A percentile compares a stretch with the other conserved stretches of the same genome.
phyloP scores from a whole-genome alignment of 2,888 invertebrate species.

The Spilosoma lubricipeda region DNA sequence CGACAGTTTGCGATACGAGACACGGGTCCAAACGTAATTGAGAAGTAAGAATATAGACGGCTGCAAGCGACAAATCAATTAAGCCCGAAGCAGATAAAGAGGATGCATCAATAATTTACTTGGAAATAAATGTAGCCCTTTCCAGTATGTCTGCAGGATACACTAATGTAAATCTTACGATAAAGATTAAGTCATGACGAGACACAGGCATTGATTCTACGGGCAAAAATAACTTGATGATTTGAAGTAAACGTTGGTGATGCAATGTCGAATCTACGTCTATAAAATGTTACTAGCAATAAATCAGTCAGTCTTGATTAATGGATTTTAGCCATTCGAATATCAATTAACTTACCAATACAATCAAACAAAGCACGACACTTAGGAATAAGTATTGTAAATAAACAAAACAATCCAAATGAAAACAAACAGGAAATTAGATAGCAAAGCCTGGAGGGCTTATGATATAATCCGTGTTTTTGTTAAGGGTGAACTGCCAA shows the following conservation, averaged over 20 bases:
- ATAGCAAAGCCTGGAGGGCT: constrained; percentile 74
- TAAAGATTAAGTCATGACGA: constrained; percentile 52
- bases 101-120: constrained; percentile 77
- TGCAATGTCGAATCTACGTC: constrained; percentile 29
- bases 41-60: constrained; percentile 77
- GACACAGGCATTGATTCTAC: constrained; percentile 43
- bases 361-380: constrained; percentile 29
- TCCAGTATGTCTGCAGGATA: constrained; percentile 58
- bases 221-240: constrained; percentile 35
- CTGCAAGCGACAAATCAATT: constrained; percentile 83
- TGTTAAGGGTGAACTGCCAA: constrained; percentile 80
- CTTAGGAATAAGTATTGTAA: constrained; percentile 44
- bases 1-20: constrained; percentile 78
- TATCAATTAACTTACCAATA: constrained; percentile 23
- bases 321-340: not conserved
- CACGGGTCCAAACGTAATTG: constrained; percentile 77
- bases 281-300: constrained; percentile 32
- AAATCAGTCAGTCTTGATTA: constrained; percentile 32
- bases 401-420: constrained; percentile 68
- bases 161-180: constrained; percentile 59
- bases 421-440: constrained; percentile 78
- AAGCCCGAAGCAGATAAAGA: constrained; percentile 77
- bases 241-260: constrained; percentile 37
- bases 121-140: constrained; percentile 63
- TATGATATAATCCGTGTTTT: constrained; percentile 82